Evolutionary conservation across 2,113 vertebrate genomes (phyloP), one percentile per base, ranked within the genome.

Genomic region (Ageneiosus marmoratus): DNA sequence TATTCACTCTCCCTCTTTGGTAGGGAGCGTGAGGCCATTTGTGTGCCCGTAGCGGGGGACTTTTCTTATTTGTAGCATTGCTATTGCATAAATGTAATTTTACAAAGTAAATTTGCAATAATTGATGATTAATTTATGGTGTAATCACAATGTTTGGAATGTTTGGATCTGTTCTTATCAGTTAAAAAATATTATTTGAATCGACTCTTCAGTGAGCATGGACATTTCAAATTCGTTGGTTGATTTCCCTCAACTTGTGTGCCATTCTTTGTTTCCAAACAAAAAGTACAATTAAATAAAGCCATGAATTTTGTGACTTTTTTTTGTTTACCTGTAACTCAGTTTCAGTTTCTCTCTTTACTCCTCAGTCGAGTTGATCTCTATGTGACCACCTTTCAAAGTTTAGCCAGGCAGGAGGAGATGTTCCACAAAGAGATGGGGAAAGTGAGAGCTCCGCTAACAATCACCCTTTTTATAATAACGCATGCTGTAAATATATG

Each of bases 371-470:
- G 98, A 89, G 96, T 99, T 91, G 97, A 96, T 91, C 92, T 99
- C 90, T 99, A 99, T 16, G 96, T 98, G 91, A 97, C 96, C 95
- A 96, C 97, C 89, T 99, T 99, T 95, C 97, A 99, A 94, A 95
- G 93, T 91, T 94, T 99, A 78, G 96, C 97, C 0, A 94, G 95
- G 81, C 90, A 97, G 89, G 96, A 97, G 88, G 97, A 99, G 88
- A 99, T 96, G 91, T 99, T 99, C 90, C 97, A 99, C 92, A 95
- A 91, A 92, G 97, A 99, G 86, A 97, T 99, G 96, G 91, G 95
- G 88, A 98, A 98, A 94, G 97, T 98, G 91, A 83, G 79, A 79
- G 4, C 10, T 65, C 62, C 22, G 34, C 51, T 27, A 77, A 53
- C 22, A 60, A n/a, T 74, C 44, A 75, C 5, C 20, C 56, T 62